phyloP scores from a whole-genome alignment of 2,797 vertebrate genomes.

The Cirrhinus mrigala region DNA sequence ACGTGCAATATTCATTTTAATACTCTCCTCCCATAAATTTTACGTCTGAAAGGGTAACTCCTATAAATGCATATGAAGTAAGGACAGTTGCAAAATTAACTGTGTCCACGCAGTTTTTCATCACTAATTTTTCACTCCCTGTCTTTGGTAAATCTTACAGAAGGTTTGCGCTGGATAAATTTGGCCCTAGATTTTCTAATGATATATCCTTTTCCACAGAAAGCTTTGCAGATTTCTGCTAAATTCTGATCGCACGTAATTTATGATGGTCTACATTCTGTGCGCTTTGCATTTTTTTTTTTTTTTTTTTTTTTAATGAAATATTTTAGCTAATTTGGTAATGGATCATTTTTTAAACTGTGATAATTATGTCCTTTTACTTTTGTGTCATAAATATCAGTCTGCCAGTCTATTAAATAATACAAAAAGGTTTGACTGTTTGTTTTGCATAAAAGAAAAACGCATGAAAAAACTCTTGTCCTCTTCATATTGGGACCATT shows the following conservation, averaged over 20 bases:
- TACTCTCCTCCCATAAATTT: neutral
- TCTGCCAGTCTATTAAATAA: neutral
- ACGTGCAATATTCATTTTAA: neutral
- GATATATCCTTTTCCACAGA: neutral
- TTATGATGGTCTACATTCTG: neutral
- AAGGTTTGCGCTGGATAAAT: neutral
- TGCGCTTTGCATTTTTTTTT: neutral
- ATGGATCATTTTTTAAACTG: neutral
- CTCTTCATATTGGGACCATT: too few relatives aligned
- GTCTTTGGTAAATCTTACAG: neutral
- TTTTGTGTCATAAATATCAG: neutral
- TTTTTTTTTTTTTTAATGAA: neutral
- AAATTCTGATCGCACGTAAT: neutral
- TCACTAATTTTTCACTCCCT: neutral
- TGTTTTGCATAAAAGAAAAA: neutral
- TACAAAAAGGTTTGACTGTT: neutral
- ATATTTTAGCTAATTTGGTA: slow-evolving; percentile 5
- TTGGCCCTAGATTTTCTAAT: neutral
- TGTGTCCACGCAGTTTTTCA: neutral
- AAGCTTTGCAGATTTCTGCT: neutral
- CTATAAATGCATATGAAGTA: neutral
- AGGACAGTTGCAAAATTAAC: neutral
- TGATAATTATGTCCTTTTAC: neutral
- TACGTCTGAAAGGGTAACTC: neutral
- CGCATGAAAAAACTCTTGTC: too few relatives aligned